Percentiles rank a stretch among this genome's conserved stretches.
Evolutionary conservation across 2,888 invertebrate species (phyloP).

Genomic region (Strigamia crassipes): DNA sequence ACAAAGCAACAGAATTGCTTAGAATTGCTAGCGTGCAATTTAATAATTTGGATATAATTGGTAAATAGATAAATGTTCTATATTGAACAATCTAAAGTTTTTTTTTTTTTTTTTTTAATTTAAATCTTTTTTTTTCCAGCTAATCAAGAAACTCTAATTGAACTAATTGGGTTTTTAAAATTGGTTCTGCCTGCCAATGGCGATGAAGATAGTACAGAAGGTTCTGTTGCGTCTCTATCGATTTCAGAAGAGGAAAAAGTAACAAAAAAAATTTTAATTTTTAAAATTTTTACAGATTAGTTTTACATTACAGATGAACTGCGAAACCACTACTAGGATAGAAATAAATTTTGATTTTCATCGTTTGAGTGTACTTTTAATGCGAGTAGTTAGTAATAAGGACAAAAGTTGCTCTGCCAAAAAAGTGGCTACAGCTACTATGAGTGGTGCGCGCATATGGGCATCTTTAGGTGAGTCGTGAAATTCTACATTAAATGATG

Average conservation of each 20-base stretch:
- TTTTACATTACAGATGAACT: neutral
- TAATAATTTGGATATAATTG: conserved; percentile 92
- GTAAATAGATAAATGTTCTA: conserved; percentile 61
- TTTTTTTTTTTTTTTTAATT: conserved; percentile 33
- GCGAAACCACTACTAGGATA: conserved; percentile 62
- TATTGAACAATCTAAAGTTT: neutral
- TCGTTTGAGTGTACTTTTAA: conserved; percentile 81
- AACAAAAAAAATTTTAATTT: neutral
- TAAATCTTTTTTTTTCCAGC: conserved; percentile 64
- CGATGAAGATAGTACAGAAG: conserved; percentile 12
- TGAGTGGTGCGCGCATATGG: conserved; percentile 87
- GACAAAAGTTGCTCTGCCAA: conserved; percentile 74
- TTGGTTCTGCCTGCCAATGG: conserved; percentile 62
- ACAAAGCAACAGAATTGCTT: conserved; percentile 60
- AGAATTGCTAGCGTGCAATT: conserved; percentile 87
- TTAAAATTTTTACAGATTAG: neutral
- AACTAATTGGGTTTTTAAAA: conserved; percentile 84
- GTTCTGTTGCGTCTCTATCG: conserved; percentile 25
- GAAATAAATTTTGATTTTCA: conserved; percentile 93
- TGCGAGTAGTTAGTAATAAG: conserved; percentile 73
- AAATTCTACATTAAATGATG: neutral
- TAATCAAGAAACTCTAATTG: conserved; percentile 93
- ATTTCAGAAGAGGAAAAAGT: conserved; percentile 27
- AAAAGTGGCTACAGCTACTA: conserved; percentile 92
- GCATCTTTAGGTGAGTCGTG: conserved; percentile 70